Evolutionary conservation across 2,113 vertebrate species (phyloP).

Genomic region (Talpa occidentalis): DNA sequence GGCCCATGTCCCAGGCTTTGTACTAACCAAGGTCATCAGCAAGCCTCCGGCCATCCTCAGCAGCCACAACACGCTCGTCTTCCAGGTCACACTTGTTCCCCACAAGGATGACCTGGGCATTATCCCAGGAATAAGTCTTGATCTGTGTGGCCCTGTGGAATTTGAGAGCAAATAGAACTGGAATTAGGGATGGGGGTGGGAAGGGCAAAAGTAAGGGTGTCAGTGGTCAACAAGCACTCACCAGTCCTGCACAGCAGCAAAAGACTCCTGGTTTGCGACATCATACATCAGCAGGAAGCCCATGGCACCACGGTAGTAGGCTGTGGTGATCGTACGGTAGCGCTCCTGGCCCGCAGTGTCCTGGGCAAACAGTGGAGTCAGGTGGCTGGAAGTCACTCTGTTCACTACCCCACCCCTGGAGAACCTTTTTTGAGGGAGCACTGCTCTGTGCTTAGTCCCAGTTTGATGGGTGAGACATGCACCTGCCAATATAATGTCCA

Average conservation of each 20-base stretch:
- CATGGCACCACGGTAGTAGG: slow-evolving; percentile 98
- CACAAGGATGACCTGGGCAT: slow-evolving; percentile 97
- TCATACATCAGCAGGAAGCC: slow-evolving; percentile 99
- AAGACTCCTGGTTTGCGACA: slow-evolving; percentile 97
- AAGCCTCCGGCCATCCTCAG: slow-evolving; percentile 94
- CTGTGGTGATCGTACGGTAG: slow-evolving; percentile 98
- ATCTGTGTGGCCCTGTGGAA: slow-evolving; percentile 96
- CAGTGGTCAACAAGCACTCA: slow-evolving; percentile 81
- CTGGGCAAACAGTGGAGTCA: slow-evolving; percentile 78
- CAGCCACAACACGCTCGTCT: slow-evolving; percentile 92
- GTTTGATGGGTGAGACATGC: background rate
- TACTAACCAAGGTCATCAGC: slow-evolving; percentile 94
- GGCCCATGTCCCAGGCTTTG: background rate
- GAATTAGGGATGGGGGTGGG: background rate
- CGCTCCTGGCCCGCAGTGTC: slow-evolving; percentile 98
- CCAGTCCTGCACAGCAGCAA: slow-evolving; percentile 97
- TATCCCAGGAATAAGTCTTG: slow-evolving; percentile 99
- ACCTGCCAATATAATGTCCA: rapidly evolving
- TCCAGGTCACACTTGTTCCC: slow-evolving; percentile 99
- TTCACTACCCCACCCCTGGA: background rate
- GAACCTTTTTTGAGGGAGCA: background rate
- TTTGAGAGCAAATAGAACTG: background rate
- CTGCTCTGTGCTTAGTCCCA: background rate
- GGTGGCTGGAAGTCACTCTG: background rate
- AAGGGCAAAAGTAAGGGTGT: background rate